A percentile compares a stretch with the other conserved stretches of the same genome.
Conservation (phyloP, 2,113 vertebrate species). For the Pelobates fuscus region DNA sequence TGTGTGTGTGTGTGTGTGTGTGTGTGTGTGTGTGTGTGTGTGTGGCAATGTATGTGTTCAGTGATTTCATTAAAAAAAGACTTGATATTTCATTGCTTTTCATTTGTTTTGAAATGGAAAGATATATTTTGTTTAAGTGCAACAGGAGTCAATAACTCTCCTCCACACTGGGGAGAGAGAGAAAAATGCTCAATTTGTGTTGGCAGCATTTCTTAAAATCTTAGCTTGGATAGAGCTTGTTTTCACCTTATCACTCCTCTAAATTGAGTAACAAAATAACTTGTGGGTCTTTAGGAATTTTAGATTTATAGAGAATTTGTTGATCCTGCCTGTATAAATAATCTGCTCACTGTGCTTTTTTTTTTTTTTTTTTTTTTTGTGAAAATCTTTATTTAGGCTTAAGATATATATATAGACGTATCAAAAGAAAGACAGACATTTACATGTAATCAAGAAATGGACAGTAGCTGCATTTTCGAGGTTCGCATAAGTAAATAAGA, state of each 20-base stretch:
- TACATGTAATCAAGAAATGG: too few relatives aligned
- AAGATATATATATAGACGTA: too few relatives aligned
- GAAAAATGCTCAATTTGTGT: conserved; percentile 24
- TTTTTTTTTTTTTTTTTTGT: too few relatives aligned
- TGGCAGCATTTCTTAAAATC: conserved; percentile 23
- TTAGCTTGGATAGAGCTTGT: conserved; percentile 11
- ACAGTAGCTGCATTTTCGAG: too few relatives aligned
- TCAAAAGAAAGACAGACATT: too few relatives aligned
- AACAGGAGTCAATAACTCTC: conserved; percentile 36
- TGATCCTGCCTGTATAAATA: conserved; percentile 5
- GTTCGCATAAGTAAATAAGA: too few relatives aligned
- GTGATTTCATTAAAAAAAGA: neutral
- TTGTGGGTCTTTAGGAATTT: conserved; percentile 28
- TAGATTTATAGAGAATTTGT: conserved; percentile 25
- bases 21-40: too few relatives aligned
- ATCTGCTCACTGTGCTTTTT: neutral
- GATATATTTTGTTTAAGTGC: neutral
- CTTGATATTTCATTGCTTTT: neutral
- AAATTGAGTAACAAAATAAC: conserved; percentile 40
- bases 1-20: too few relatives aligned
- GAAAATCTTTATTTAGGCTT: too few relatives aligned
- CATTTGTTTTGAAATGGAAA: neutral
- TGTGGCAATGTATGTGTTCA: too few relatives aligned
- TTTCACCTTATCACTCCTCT: conserved; percentile 34
- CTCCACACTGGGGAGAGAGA: conserved; percentile 1